phyloP scores from a whole-genome alignment of 2,888 invertebrate genomes.

The Ectobius pallidus region DNA sequence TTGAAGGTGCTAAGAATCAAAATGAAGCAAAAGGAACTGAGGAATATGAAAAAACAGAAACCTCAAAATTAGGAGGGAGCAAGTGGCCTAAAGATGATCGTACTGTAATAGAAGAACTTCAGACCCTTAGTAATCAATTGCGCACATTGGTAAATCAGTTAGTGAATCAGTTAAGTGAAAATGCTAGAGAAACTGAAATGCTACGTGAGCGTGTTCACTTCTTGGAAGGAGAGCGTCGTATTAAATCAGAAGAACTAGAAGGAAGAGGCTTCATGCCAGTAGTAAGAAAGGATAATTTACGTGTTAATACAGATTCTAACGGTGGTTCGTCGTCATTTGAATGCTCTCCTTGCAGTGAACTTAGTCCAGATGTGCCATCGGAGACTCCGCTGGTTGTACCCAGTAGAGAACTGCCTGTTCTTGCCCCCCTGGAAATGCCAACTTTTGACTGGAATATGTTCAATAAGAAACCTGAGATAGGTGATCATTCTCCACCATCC shows the following conservation, averaged over 20 bases:
- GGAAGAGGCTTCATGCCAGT: constrained; percentile 45
- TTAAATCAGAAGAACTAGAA: constrained; percentile 32
- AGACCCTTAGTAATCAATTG: constrained; percentile 67
- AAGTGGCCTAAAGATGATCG: constrained; percentile 67
- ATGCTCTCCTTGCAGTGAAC: constrained; percentile 49
- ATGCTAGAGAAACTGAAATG: constrained; percentile 66
- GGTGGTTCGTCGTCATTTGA: constrained; percentile 48
- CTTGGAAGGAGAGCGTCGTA: constrained; percentile 59
- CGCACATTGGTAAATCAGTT: constrained; percentile 64
- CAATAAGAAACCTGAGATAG: not conserved
- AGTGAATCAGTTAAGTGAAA: constrained; percentile 68
- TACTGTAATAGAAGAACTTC: constrained; percentile 70
- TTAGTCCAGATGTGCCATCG: constrained; percentile 43
- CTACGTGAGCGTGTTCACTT: constrained; percentile 63
- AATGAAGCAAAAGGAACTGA: not conserved
- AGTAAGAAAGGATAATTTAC: constrained; percentile 44
- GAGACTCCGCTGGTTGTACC: constrained; percentile 29
- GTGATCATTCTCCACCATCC: constrained; percentile 10
- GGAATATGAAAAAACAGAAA: too few relatives aligned
- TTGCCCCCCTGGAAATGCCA: constrained; percentile 68
- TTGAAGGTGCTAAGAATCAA: constrained; percentile 7
- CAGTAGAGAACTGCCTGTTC: constrained; percentile 54
- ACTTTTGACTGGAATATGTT: constrained; percentile 60
- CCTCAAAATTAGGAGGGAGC: constrained; percentile 47
- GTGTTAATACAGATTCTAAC: constrained; percentile 42